Percentiles rank a stretch among this genome's conserved stretches.
Conservation (phyloP, 2,113 vertebrate genomes). For the Eolophus roseicapilla region DNA sequence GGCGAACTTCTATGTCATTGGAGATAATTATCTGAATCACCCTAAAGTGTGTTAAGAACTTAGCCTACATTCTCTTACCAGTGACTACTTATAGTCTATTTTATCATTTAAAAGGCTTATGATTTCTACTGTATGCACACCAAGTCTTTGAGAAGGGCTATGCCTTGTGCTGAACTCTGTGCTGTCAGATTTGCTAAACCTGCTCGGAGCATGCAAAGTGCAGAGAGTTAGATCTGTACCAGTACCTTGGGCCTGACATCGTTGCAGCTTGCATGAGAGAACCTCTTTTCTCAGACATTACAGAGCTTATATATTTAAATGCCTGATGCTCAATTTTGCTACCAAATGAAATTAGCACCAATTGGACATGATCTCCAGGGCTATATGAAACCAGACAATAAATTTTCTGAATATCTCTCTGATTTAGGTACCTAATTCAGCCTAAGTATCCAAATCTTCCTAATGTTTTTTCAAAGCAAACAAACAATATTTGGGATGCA, state of each 20-base stretch:
- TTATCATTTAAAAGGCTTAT: background rate
- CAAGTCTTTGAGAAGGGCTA: background rate
- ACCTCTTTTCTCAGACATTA: background rate
- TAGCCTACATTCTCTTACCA: background rate
- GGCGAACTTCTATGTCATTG: background rate
- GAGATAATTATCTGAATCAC: background rate
- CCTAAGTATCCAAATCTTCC: background rate
- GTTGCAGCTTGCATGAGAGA: accelerated
- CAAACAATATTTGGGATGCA: background rate
- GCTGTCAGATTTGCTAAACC: background rate
- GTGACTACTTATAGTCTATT: background rate
- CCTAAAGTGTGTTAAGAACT: background rate
- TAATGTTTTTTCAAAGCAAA: background rate
- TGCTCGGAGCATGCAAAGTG: background rate
- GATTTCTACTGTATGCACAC: background rate
- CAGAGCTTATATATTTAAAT: background rate
- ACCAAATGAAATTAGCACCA: background rate
- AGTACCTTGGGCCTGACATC: background rate
- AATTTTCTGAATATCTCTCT: background rate
- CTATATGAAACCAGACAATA: background rate
- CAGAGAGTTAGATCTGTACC: background rate
- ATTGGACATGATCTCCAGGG: background rate
- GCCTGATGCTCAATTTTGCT: background rate
- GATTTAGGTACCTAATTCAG: background rate
- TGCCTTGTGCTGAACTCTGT: background rate